phyloP scores from a whole-genome alignment of 2,888 invertebrate genomes.

The Phlogophora meticulosa region DNA sequence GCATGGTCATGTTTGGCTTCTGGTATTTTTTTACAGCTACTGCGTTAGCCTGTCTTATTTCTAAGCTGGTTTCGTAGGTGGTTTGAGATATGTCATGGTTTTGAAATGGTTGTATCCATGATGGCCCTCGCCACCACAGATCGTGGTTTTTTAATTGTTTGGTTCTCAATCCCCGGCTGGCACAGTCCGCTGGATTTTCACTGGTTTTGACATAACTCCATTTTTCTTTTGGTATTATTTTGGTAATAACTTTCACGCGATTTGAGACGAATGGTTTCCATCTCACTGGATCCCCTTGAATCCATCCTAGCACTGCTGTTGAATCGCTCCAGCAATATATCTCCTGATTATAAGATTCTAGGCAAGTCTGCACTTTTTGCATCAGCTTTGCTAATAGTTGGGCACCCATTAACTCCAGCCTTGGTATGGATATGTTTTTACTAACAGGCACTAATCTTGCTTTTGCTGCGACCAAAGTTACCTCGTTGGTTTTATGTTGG shows the following conservation, averaged over 20 bases:
- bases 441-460: constrained; percentile 3
- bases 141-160: no score
- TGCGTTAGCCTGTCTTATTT: not conserved
- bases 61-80: not conserved
- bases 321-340: constrained; percentile 6
- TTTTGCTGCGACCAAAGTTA: constrained; percentile 6
- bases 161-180: no score
- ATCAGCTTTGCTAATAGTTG: constrained; percentile 2
- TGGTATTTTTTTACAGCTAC: not conserved
- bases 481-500: not conserved
- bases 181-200: no score
- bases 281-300: constrained; percentile 5
- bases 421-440: not conserved
- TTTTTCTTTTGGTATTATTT: no score
- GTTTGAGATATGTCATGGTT: not conserved
- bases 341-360: not conserved
- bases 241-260: no score
- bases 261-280: constrained; percentile 6
- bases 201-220: no score
- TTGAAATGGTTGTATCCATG: not conserved
- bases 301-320: constrained; percentile 5
- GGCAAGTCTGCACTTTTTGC: constrained; percentile 3
- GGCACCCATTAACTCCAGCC: constrained; percentile 7
- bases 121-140: not conserved
- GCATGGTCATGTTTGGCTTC: not conserved